Percentiles rank a stretch among this genome's conserved stretches.
phyloP scores from a whole-genome alignment of 2,888 invertebrate genomes.

The Microctonus hyperodae region DNA sequence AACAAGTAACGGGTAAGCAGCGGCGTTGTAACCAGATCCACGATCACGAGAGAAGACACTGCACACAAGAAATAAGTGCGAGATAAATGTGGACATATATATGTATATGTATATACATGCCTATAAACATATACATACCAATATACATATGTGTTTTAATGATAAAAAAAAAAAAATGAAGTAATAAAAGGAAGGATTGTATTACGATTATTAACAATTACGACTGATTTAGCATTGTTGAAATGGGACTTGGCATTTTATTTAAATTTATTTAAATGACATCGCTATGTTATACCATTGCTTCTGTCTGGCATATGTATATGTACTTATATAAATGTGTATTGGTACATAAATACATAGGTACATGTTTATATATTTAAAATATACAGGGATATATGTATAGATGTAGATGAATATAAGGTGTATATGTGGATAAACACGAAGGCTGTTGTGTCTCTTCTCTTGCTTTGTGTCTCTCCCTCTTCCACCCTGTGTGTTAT shows the following conservation, averaged over 20 bases:
- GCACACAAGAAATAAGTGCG: conserved; percentile 12
- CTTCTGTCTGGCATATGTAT: conserved; percentile 19
- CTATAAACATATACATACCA: too few relatives aligned
- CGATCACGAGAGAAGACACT: conserved; percentile 25
- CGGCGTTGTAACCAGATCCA: conserved; percentile 52
- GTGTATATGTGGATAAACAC: conserved; percentile 14
- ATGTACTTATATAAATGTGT: neutral
- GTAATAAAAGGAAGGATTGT: conserved; percentile 27
- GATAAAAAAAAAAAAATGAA: conserved; percentile 12
- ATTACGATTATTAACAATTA: conserved; percentile 58
- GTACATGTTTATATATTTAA: too few relatives aligned
- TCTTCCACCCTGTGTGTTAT: conserved; percentile 28
- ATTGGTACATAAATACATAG: conserved; percentile 2
- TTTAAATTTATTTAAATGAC: conserved; percentile 56
- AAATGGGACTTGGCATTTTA: conserved; percentile 44
- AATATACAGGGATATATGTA: conserved; percentile 16
- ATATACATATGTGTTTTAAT: conserved; percentile 13
- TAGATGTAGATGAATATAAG: conserved; percentile 2
- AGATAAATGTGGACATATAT: neutral
- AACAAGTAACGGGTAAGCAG: conserved; percentile 49
- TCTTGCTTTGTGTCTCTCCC: conserved; percentile 7
- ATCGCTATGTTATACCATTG: conserved; percentile 32
- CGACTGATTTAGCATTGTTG: conserved; percentile 56
- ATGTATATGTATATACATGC: neutral
- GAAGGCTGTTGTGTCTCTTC: conserved; percentile 13